These are phyloP conservation scores for Drosophila barbarae DNA, from an alignment of 2,888 invertebrate species.

Conservation along the genomic window DNA sequence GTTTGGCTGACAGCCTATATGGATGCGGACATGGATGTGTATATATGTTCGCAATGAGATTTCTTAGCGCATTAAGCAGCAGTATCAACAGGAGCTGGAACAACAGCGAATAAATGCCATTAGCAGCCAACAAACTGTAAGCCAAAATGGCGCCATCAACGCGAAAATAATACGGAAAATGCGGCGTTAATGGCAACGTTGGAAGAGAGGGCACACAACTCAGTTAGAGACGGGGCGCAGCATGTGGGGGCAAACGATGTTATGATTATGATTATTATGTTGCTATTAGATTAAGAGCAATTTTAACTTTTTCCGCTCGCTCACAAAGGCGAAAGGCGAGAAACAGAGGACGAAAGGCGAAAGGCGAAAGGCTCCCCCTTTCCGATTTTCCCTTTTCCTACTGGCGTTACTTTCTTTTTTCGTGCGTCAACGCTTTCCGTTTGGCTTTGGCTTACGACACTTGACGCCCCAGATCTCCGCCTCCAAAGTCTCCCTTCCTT, in stretches of 20 bases:
- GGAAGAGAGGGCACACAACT: slow-evolving; percentile 16
- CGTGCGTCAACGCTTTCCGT: slow-evolving; percentile 58
- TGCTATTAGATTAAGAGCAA: slow-evolving; percentile 78
- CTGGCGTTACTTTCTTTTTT: slow-evolving; percentile 47
- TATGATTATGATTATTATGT: slow-evolving; percentile 77
- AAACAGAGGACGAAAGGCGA: neutral
- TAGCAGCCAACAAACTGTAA: slow-evolving; percentile 66
- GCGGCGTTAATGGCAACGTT: slow-evolving; percentile 64
- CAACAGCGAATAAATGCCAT: slow-evolving; percentile 63
- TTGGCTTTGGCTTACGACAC: slow-evolving; percentile 71
- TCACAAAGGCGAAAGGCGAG: slow-evolving; percentile 20
- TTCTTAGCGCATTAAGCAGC: slow-evolving; percentile 63
- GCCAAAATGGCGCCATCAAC: slow-evolving; percentile 70
- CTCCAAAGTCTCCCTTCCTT: neutral
- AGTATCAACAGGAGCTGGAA: slow-evolving; percentile 32
- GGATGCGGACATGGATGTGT: slow-evolving; percentile 8
- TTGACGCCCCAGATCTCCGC: slow-evolving; percentile 58
- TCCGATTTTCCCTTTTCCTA: slow-evolving; percentile 18
- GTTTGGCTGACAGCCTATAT: slow-evolving; percentile 42
- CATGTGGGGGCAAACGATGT: slow-evolving; percentile 69
- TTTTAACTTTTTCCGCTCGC: slow-evolving; percentile 59
- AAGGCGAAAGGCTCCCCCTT: slow-evolving; percentile 1
- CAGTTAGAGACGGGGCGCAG: slow-evolving; percentile 9
- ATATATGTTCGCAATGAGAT: slow-evolving; percentile 53
- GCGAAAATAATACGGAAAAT: slow-evolving; percentile 71